These are phyloP conservation scores for Neoarius graeffei DNA, from an alignment of 2,113 vertebrate genomes.

Conservation along the genomic window DNA sequence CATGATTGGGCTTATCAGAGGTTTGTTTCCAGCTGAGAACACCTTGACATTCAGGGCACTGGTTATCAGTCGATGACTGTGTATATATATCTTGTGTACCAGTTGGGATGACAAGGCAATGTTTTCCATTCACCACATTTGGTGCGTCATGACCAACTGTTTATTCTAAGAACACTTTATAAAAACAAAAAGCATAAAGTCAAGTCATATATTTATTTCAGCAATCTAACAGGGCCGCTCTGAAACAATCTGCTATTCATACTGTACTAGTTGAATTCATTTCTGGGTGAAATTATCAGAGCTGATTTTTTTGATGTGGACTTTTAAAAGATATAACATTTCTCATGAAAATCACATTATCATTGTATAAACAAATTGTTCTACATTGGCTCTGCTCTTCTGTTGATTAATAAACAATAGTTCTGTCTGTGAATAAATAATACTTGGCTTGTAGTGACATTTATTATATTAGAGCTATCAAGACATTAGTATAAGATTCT, in stretches of 20 bases:
- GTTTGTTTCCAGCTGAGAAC: conserved; percentile 66
- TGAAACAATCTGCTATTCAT: neutral
- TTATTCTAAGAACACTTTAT: neutral
- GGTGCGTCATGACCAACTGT: neutral
- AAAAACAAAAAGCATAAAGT: neutral
- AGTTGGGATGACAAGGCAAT: conserved; percentile 6
- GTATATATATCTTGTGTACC: conserved; percentile 54
- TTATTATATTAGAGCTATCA: neutral
- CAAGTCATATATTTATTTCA: neutral
- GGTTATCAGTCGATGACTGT: conserved; percentile 64
- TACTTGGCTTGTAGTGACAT: conserved; percentile 1
- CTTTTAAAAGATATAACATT: neutral
- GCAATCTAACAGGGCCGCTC: neutral
- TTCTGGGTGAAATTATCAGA: neutral
- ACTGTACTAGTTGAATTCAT: neutral
- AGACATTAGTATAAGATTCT: neutral
- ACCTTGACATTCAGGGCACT: conserved; percentile 66
- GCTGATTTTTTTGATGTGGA: neutral
- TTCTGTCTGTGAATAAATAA: neutral
- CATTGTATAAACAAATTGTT: neutral
- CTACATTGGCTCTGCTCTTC: neutral
- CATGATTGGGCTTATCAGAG: conserved; percentile 65
- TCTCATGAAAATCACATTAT: neutral
- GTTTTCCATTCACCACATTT: conserved; percentile 41
- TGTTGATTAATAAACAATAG: neutral